phyloP scores from a whole-genome alignment of 1,140 invertebrate species.

The Drosophila pseudoananassae region DNA sequence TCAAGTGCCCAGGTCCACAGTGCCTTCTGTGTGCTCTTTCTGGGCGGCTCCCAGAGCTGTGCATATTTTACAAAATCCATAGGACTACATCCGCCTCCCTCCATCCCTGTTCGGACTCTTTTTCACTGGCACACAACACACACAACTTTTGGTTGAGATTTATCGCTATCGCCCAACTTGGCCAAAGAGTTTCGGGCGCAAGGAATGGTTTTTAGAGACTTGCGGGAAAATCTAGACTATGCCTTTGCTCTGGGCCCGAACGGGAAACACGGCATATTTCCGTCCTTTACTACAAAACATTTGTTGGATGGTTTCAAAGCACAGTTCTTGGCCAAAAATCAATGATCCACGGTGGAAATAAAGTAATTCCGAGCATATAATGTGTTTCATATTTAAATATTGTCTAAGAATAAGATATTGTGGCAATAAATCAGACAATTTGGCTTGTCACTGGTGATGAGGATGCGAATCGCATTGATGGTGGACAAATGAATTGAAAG shows the following conservation, averaged over 20 bases:
- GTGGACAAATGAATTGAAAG: conserved; percentile 58
- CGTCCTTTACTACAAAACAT: conserved; percentile 49
- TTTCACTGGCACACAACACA: conserved; percentile 19
- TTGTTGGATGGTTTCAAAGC: conserved; percentile 26
- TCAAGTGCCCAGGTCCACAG: conserved; percentile 54
- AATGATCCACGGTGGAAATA: neutral
- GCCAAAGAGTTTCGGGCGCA: conserved; percentile 35
- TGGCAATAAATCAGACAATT: conserved; percentile 41
- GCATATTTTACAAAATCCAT: conserved; percentile 78
- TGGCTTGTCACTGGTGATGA: conserved; percentile 18
- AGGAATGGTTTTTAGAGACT: conserved; percentile 11
- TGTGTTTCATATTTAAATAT: neutral
- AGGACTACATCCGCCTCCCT: conserved; percentile 7
- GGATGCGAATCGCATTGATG: conserved; percentile 24
- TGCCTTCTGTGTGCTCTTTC: conserved; percentile 30
- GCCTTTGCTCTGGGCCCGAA: conserved; percentile 51
- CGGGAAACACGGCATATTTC: conserved; percentile 34
- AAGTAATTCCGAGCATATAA: neutral
- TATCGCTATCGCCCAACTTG: conserved; percentile 75
- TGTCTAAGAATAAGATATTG: conserved; percentile 21
- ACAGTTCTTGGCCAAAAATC: conserved; percentile 19
- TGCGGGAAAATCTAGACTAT: conserved; percentile 60
- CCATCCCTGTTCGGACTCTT: conserved; percentile 7
- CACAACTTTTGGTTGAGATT: conserved; percentile 71
- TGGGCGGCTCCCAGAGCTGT: conserved; percentile 50